A percentile compares a stretch with the other conserved stretches of the same genome.
Conservation (phyloP, 2,113 vertebrate species). For the Taxidea taxus region DNA sequence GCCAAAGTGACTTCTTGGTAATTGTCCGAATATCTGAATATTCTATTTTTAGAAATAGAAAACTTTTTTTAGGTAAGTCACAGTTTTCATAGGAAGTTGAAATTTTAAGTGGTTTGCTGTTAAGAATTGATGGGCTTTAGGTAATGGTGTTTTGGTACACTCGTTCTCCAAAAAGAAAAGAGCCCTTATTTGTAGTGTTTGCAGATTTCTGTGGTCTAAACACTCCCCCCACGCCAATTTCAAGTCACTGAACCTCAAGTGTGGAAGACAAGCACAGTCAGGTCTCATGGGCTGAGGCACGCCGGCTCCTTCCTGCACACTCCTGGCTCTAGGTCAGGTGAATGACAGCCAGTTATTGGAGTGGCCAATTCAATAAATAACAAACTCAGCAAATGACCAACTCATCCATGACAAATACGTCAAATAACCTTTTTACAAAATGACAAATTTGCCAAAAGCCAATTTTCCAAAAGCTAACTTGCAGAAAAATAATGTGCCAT, state of each 20-base stretch:
- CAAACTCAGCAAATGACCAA: conserved; percentile 13
- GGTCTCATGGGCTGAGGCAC: neutral
- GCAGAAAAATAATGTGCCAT: neutral
- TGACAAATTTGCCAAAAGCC: conserved; percentile 42
- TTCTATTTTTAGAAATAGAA: neutral
- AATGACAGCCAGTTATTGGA: neutral
- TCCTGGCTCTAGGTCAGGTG: neutral
- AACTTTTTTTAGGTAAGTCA: no score
- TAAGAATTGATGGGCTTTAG: neutral
- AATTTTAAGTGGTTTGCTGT: neutral
- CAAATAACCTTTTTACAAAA: conserved; percentile 45
- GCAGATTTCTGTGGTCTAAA: neutral
- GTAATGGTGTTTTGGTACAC: neutral
- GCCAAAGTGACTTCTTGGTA: neutral
- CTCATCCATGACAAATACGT: conserved; percentile 11
- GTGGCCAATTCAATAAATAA: neutral
- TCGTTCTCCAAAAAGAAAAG: neutral
- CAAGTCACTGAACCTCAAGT: neutral
- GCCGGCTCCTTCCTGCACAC: fast-evolving
- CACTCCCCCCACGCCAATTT: neutral
- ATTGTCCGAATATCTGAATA: neutral
- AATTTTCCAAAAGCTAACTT: conserved; percentile 41
- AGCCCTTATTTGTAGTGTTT: neutral
- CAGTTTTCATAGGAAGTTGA: neutral
- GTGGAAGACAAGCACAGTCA: neutral